phyloP scores from a whole-genome alignment of 1,140 invertebrate genomes.

The Drosophila micromelanica region DNA sequence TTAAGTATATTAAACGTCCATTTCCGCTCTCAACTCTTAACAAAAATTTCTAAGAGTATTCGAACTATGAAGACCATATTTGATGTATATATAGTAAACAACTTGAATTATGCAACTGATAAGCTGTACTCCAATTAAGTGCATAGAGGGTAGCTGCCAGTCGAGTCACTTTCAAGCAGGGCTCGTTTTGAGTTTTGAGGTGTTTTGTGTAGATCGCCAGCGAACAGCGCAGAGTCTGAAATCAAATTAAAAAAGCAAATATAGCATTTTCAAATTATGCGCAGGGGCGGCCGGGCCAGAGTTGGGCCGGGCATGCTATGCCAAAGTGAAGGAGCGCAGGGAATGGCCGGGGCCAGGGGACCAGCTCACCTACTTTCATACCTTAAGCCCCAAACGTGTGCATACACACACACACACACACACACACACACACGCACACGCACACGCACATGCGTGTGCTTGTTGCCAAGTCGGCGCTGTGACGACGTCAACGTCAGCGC shows the following conservation, averaged over 20 bases:
- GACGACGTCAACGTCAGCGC: conserved; percentile 13
- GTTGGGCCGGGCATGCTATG: conserved; percentile 18
- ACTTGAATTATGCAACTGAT: too few relatives aligned
- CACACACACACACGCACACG: background rate
- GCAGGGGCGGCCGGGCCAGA: conserved; percentile 1
- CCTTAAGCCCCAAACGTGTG: background rate
- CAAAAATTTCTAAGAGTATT: too few relatives aligned
- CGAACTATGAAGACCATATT: too few relatives aligned
- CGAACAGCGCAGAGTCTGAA: conserved; percentile 15
- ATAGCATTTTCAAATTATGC: conserved; percentile 68
- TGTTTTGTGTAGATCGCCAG: conserved; percentile 14
- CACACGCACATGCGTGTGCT: background rate
- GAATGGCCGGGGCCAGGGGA: background rate
- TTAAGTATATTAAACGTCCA: too few relatives aligned
- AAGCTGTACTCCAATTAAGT: background rate
- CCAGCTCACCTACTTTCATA: conserved; percentile 26
- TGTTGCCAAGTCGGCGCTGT: conserved; percentile 53
- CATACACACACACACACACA: background rate
- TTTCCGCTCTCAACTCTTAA: too few relatives aligned
- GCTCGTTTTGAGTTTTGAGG: background rate
- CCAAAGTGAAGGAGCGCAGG: too few relatives aligned
- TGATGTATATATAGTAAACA: too few relatives aligned
- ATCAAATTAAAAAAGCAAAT: conserved; percentile 78
- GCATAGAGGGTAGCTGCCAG: background rate
- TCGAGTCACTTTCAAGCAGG: background rate